Evolutionary conservation across 2,888 invertebrate species (phyloP), one percentile per base, ranked within the genome.

Genomic region (Sceliomorpha sp.): DNA sequence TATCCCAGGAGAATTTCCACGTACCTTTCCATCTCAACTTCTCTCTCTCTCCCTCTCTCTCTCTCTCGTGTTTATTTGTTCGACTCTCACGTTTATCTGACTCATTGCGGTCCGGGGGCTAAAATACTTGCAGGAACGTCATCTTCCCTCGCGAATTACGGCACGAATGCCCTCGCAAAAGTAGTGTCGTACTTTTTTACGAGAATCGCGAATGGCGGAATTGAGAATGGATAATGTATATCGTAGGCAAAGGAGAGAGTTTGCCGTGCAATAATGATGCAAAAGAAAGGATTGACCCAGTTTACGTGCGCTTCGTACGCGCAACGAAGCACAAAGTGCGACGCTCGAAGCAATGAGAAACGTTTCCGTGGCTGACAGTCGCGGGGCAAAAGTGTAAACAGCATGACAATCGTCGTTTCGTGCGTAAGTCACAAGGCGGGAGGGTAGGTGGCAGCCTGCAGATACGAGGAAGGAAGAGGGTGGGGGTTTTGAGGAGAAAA

Each of bases 221-320:
- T 59, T 40, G 45, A 45, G 48, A 36, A 37, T 32, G 51, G 64
- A 64, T n/a, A 56, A 50, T 17, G 31, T 56, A 31, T 37, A 44
- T 42, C 42, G 50, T 27, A n/a, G 44, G 55, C 53, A 63, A 56
- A 48, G 56, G 48, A 50, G 42, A n/a, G 50, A 48, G 36, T 55
- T 42, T 42, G 48, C 24, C 36, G 44, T 55, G 55, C 63, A 56
- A 63, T 56, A 48, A 56, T 56, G 63, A 63, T 48, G 55, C 47
- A 48, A 63, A 63, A 63, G 56, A 42, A 48, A 56, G 56, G 56
- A 63, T 63, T 63, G 63, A 63, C 63, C 63, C 37, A 63, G 55
- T 63, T 63, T 56, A 37, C 48, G 37, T 36, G 50, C 26, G 51
- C 48, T 63, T 63, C 36, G 42, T 63, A 50, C 48, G 48, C 63